Conservation (phyloP, 2,888 invertebrate species). For the Drosophila gaucha region DNA sequence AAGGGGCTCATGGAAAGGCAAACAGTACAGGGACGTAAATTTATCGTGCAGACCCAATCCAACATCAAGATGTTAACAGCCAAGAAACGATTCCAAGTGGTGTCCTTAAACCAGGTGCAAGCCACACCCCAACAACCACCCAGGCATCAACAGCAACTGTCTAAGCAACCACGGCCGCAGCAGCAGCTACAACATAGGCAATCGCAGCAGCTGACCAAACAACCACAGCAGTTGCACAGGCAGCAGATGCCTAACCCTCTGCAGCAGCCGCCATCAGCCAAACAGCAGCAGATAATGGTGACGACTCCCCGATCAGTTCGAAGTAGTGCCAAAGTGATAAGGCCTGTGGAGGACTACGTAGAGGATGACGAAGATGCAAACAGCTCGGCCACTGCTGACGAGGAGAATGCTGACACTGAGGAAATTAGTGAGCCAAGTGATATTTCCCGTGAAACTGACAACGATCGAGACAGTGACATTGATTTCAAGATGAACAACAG, state of each 20-base stretch:
- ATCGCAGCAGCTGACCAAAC: constrained; percentile 14
- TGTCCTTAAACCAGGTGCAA: constrained; percentile 38
- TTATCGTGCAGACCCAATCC: constrained; percentile 55
- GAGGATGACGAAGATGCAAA: constrained; percentile 65
- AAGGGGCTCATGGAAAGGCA: constrained; percentile 70
- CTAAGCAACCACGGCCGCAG: constrained; percentile 1
- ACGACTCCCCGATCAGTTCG: constrained; percentile 36
- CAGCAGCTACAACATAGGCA: constrained; percentile 10
- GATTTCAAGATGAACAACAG: constrained; percentile 87
- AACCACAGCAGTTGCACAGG: constrained; percentile 18
- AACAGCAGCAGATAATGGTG: constrained; percentile 14
- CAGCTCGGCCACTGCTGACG: constrained; percentile 62
- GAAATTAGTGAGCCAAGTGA: constrained; percentile 86
- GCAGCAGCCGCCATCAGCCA: constrained; percentile 4
- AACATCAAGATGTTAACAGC: constrained; percentile 60
- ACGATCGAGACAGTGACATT: constrained; percentile 87
- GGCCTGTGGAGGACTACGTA: constrained; percentile 34
- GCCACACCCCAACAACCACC: constrained; percentile 23
- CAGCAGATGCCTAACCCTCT: constrained; percentile 15
- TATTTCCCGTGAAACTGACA: constrained; percentile 83
- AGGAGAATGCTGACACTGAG: constrained; percentile 65
- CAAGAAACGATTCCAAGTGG: constrained; percentile 61
- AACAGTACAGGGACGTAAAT: constrained; percentile 64
- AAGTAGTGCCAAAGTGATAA: constrained; percentile 35
- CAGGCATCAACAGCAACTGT: constrained; percentile 16